Evolutionary conservation across 2,113 vertebrate genomes (phyloP).

Genomic region (Albula goreensis): DNA sequence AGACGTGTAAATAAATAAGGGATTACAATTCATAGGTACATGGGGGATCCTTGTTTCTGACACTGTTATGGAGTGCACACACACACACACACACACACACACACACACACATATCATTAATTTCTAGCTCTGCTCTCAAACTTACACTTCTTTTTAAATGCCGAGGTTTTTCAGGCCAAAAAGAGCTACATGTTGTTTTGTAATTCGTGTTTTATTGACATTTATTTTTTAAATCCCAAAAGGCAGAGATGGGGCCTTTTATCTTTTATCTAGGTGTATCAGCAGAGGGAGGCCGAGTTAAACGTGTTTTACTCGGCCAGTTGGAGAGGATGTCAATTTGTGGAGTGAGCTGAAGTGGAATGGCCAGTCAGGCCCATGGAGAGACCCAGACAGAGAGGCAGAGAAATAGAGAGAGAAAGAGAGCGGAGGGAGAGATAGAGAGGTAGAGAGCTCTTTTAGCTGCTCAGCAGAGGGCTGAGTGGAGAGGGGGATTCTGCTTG

Average conservation of each 20-base stretch:
- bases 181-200: too few relatives aligned
- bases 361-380: conserved; percentile 68
- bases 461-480: conserved; percentile 65
- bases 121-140: too few relatives aligned
- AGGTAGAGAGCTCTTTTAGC: conserved; percentile 53
- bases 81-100: too few relatives aligned
- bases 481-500: conserved; percentile 69
- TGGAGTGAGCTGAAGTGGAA: conserved; percentile 54
- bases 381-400: background rate
- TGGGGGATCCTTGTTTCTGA: background rate
- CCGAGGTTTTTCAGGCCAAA: too few relatives aligned
- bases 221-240: background rate
- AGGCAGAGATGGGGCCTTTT: background rate
- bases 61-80: background rate
- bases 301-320: conserved; percentile 60
- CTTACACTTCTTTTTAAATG: too few relatives aligned
- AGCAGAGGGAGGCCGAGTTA: conserved; percentile 1
- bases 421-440: background rate
- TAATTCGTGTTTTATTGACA: too few relatives aligned
- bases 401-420: too few relatives aligned
- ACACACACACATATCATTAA: too few relatives aligned
- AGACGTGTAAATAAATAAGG: background rate
- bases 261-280: background rate
- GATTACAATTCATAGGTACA: background rate
- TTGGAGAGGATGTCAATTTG: conserved; percentile 57